Percentiles rank a stretch among this genome's conserved stretches.
These are phyloP conservation scores for Phymanthus crucifer DNA, from an alignment of 92 coral and sea anemone species.

Conservation along the genomic window DNA sequence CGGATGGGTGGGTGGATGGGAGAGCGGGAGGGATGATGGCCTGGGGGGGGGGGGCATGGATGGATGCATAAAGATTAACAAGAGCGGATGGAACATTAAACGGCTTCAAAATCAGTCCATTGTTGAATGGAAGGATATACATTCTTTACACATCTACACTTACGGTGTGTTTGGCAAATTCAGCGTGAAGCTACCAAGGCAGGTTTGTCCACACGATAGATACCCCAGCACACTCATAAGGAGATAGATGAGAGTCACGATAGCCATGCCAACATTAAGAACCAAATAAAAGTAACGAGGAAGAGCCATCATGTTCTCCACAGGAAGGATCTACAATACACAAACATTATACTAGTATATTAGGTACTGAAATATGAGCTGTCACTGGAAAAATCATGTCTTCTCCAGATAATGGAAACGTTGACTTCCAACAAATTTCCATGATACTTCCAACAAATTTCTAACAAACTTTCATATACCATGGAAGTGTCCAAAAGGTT, in stretches of 20 bases:
- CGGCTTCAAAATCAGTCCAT: not conserved
- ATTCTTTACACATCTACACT: conserved; percentile 3
- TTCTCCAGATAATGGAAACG: no score
- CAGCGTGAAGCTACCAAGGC: conserved; percentile 89
- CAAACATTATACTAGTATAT: not conserved
- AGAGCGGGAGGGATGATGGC: not conserved
- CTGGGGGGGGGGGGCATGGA: no score
- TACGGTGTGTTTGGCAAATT: conserved; percentile 83
- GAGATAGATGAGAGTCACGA: conserved; percentile 62
- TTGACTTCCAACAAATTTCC: no score
- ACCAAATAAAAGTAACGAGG: conserved; percentile 81
- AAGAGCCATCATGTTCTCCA: conserved; percentile 85
- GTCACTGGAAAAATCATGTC: no score
- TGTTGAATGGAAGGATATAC: not conserved
- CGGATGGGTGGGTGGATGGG: not conserved
- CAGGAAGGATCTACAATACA: conserved; percentile 72
- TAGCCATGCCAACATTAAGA: conserved; percentile 82
- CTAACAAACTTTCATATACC: no score
- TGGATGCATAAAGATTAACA: not conserved
- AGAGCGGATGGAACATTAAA: not conserved
- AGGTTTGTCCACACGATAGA: conserved; percentile 65
- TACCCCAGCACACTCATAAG: conserved; percentile 88
- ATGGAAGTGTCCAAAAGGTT: no score
- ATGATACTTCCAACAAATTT: no score
- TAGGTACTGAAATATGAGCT: no score